Base-by-base conservation (phyloP, 1,140 invertebrate genomes). In the Drosophila burlai region DNA sequence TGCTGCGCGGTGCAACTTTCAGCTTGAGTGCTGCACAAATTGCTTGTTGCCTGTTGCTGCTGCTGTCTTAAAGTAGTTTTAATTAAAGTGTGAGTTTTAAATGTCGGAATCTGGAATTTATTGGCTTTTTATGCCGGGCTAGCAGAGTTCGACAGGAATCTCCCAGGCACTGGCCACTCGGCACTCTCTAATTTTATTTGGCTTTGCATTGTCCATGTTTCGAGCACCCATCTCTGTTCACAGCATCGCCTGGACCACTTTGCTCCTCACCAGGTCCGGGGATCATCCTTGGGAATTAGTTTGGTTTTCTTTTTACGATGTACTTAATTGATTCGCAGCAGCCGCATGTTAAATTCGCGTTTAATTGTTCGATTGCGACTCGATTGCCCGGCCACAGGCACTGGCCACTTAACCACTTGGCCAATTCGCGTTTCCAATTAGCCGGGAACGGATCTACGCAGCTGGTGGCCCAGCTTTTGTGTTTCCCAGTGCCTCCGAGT, bases 21-120 rank as follows among this genome's bases (percentile, higher is more conserved):
- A 50, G 42, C 46, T 36, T 52, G 71, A 54, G 62, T 69, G 66
- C 74, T 52, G 67, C 69, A 73, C 69, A 73, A 73, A 73, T 71
- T 73, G 69, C 69, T 43, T 43, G 68, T 71, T 43, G 65, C 24
- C 60, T 34, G 73, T 36, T 43, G 61, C 21, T 55, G 69, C 16
- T 65, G 63, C 68, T 40, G 71, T 62, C 69, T 60, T 61, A 71
- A 74, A 74, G 68, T 73, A 75, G 63, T 83, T 86, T 81, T 86
- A 86, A 86, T 86, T 86, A 86, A 86, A 86, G 83, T 82, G 83
- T 86, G 83, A 83, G 83, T 84, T 80, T 81, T 78, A 85, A 81
- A 81, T 81, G 82, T 85, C 76, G 75, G 61, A 79, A 68, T 81
- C 79, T 54, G 78, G 65, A 80, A 86, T 86, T 86, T 82, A 86